These are phyloP conservation scores for Nesidiocoris tenuis DNA, from an alignment of 2,888 invertebrate species.

Conservation along the genomic window DNA sequence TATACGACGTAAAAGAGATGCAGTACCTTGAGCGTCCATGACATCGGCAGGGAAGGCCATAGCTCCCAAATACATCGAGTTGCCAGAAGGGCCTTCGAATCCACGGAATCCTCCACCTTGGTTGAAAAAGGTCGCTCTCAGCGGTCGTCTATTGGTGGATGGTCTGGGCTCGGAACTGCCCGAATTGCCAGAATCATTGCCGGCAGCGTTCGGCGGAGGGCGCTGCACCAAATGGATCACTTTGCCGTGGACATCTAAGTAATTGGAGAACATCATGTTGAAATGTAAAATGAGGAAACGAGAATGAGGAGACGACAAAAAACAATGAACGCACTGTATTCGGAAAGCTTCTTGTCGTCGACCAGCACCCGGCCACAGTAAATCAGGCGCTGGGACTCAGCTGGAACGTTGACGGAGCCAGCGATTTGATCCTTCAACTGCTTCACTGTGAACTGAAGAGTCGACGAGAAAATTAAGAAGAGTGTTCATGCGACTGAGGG, in stretches of 20 bases:
- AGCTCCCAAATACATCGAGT: constrained; percentile 62
- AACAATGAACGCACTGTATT: constrained; percentile 68
- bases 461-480: constrained; percentile 47
- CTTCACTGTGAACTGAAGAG: constrained; percentile 70
- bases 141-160: constrained; percentile 30
- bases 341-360: constrained; percentile 79
- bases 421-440: constrained; percentile 79
- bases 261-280: too few species aligned
- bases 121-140: constrained; percentile 43
- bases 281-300: too few species aligned
- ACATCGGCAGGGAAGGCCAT: constrained; percentile 60
- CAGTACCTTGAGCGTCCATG: constrained; percentile 52
- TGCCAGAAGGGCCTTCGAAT: constrained; percentile 54
- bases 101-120: constrained; percentile 49
- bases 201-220: constrained; percentile 66
- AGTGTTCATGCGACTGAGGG: neutral
- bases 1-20: too few species aligned
- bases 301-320: too few species aligned
- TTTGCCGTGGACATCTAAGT: constrained; percentile 81
- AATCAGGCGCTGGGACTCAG: constrained; percentile 83
- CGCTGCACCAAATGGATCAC: constrained; percentile 89
- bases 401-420: constrained; percentile 74
- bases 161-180: constrained; percentile 40
- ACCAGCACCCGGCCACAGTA: constrained; percentile 91
- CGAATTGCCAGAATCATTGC: constrained; percentile 46